Conservation (phyloP, 2,113 vertebrate species). For the Boulengeromyrus knoepffleri region DNA sequence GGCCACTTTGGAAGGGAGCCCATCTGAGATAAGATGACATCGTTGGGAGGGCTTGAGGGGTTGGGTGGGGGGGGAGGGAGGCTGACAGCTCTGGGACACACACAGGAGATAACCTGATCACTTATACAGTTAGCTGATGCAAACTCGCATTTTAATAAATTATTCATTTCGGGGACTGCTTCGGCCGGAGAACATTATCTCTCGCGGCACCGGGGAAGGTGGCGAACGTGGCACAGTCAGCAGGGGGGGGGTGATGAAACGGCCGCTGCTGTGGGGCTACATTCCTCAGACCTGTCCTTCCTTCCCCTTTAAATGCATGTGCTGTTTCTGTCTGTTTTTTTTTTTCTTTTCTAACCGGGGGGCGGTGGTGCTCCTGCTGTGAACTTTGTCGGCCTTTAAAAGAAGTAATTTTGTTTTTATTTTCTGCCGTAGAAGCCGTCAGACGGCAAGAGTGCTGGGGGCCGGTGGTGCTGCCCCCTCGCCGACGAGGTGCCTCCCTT, state of each 20-base stretch:
- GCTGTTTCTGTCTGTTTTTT: not conserved
- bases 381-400: not conserved
- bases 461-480: slow-evolving; percentile 30
- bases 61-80: too few species aligned
- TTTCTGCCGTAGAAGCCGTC: slow-evolving; percentile 29
- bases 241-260: not conserved
- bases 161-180: slow-evolving; percentile 25
- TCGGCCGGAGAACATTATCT: not conserved
- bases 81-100: slow-evolving; percentile 28
- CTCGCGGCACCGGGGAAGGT: not conserved
- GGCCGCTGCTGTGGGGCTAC: not conserved
- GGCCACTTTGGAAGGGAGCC: not conserved
- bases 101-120: slow-evolving; percentile 19
- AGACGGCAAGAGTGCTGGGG: not conserved
- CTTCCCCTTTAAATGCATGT: slow-evolving; percentile 2
- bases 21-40: not conserved
- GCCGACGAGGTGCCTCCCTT: slow-evolving; percentile 35
- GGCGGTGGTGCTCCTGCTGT: not conserved
- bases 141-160: slow-evolving; percentile 21
- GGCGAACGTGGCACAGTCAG: not conserved
- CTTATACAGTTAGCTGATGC: slow-evolving; percentile 33
- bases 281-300: not conserved
- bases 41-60: not conserved
- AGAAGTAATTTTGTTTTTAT: not conserved
- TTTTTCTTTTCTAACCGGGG: not conserved